A percentile compares a stretch with the other conserved stretches of the same genome.
Conservation (phyloP, 2,797 vertebrate species). For the Takifugu ocellatus region DNA sequence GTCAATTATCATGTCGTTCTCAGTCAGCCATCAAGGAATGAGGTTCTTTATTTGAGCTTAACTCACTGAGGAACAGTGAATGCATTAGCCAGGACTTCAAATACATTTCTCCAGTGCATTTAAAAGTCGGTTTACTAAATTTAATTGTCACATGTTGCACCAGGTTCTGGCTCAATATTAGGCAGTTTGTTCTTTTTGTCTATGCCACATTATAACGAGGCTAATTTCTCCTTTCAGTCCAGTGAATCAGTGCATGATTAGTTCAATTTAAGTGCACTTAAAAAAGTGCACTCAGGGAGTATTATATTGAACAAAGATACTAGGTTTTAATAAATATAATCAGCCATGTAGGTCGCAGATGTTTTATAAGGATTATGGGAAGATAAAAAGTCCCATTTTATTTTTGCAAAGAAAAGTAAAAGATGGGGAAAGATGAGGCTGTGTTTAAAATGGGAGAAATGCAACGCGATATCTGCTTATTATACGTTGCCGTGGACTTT, state of each 20-base stretch:
- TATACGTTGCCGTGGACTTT: background rate
- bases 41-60: conserved; percentile 46
- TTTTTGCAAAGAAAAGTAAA: background rate
- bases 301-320: conserved; percentile 18
- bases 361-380: conserved; percentile 1
- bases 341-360: conserved; percentile 7
- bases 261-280: conserved; percentile 9
- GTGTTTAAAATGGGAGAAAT: background rate
- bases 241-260: conserved; percentile 14
- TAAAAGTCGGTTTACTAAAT: conserved; percentile 32
- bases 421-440: background rate
- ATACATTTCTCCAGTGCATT: conserved; percentile 37
- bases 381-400: conserved; percentile 17
- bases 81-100: conserved; percentile 40
- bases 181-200: background rate
- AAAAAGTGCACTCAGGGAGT: conserved; percentile 9
- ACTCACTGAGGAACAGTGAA: conserved; percentile 27
- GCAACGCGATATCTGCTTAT: conserved; percentile 2
- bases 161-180: conserved; percentile 5
- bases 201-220: background rate
- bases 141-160: conserved; percentile 5
- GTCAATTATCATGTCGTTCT: conserved; percentile 72
- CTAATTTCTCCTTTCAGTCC: conserved; percentile 1
- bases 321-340: conserved; percentile 30
- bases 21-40: conserved; percentile 61